These are phyloP conservation scores for Cynocephalus volans DNA, from an alignment of 2,113 vertebrate species.

Conservation along the genomic window DNA sequence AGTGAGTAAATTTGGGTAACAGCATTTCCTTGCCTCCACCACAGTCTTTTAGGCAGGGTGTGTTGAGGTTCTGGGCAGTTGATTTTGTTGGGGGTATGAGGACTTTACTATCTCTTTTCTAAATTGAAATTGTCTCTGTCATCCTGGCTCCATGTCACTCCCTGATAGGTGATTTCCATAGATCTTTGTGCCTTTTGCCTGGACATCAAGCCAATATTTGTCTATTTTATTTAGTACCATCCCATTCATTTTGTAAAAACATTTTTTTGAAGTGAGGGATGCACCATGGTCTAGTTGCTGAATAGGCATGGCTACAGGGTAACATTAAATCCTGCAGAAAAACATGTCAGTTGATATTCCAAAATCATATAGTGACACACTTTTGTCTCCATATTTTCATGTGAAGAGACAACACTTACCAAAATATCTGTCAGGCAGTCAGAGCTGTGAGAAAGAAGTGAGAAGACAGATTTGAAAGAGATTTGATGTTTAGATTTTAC, in stretches of 20 bases:
- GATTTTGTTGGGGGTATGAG: fast-evolving
- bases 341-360: no score
- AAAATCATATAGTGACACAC: not conserved
- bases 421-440: not conserved
- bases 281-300: not conserved
- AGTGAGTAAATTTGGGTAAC: not conserved
- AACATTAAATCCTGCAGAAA: not conserved
- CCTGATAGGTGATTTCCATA: not conserved
- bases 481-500: not conserved
- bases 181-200: not conserved
- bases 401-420: not conserved
- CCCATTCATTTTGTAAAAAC: not conserved
- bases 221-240: not conserved
- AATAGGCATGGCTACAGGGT: not conserved
- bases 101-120: no score
- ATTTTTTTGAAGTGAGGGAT: not conserved
- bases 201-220: not conserved
- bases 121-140: not conserved
- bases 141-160: no score
- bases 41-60: not conserved
- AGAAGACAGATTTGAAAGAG: not conserved
- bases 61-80: not conserved
- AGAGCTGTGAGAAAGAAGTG: not conserved
- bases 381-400: not conserved
- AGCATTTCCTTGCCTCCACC: no score